Base-by-base conservation (phyloP, 1,140 invertebrate species). In the Epicauta chinensis region DNA sequence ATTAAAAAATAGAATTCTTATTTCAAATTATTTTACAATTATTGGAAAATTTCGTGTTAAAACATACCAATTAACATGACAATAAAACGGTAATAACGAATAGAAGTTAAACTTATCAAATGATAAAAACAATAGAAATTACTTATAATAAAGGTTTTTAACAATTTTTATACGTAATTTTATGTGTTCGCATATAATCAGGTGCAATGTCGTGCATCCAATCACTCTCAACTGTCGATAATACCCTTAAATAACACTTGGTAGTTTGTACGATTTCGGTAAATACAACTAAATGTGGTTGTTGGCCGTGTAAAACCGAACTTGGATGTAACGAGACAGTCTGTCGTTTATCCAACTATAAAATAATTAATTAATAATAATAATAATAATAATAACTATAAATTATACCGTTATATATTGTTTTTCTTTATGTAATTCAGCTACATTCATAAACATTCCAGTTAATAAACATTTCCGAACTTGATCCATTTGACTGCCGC, bases 371-470 rank as follows among this genome's bases (percentile, higher is more conserved):
- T 23, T 50, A 2, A n/a, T 38, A 14, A 30, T 42, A 0, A 43
- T 6, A 35, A 16, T 17, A 1, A 30, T 31, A 13, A 16, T 16
- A 3, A 41, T n/a, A 13, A 45, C 15, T 10, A 10, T 14, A 35
- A 48, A 31, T 56, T 76, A 81, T 75, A 90, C 81, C 15, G 85
- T 83, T 36, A 86, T 61, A 64, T 91, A 93, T 51, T 77, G 72
- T 62, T 84, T 81, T 62, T 89, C 83, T 58, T 75, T 78, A 55
- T 92, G 84, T 5, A 91, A 63, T 72, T 92, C 85, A n/a, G 93
- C 91, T 51, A 91, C 79, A 73, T 96, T 97, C 68, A 88, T 86
- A 65, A 90, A 93, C 11, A 96, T 74, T 11, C 93, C 93, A 44
- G 82, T 77, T 11, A 90, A 67, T 11, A 97, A 66, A 65, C 90